phyloP scores from a whole-genome alignment of 2,113 vertebrate genomes.

The Laticauda colubrina region DNA sequence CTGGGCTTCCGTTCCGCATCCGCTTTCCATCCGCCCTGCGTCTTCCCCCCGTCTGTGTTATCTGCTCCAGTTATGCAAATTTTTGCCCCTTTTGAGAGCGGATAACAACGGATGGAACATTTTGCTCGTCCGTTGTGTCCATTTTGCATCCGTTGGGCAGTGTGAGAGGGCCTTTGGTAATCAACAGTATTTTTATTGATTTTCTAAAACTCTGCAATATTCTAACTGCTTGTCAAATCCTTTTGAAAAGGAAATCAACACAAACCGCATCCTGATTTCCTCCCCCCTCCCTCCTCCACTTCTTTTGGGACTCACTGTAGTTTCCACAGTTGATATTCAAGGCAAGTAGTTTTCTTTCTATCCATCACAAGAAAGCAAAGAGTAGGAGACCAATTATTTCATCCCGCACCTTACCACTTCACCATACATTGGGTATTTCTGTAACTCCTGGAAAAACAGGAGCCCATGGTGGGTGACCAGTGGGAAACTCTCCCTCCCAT shows the following conservation, averaged over 20 bases:
- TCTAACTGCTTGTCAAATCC: neutral
- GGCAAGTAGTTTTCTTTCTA: neutral
- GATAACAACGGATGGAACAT: no score
- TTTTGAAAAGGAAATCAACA: constrained; percentile 6
- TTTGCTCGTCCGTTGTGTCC: no score
- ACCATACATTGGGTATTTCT: neutral
- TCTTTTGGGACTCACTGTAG: neutral
- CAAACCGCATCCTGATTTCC: neutral
- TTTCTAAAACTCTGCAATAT: constrained; percentile 13
- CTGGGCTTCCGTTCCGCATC: no score
- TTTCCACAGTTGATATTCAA: neutral
- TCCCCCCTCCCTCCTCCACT: neutral
- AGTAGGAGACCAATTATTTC: neutral
- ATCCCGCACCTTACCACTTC: neutral
- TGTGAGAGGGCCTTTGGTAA: no score
- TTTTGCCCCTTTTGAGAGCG: no score
- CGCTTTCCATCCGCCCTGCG: no score
- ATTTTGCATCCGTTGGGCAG: no score
- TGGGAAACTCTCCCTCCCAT: neutral
- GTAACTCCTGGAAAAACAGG: neutral
- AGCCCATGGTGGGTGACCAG: neutral
- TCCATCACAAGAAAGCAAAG: neutral
- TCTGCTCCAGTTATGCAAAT: no score
- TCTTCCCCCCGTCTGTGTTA: no score
- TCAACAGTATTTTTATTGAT: constrained; percentile 15